phyloP scores from a whole-genome alignment of 92 coral and sea anemone species.

The Desmophyllum pertusum region DNA sequence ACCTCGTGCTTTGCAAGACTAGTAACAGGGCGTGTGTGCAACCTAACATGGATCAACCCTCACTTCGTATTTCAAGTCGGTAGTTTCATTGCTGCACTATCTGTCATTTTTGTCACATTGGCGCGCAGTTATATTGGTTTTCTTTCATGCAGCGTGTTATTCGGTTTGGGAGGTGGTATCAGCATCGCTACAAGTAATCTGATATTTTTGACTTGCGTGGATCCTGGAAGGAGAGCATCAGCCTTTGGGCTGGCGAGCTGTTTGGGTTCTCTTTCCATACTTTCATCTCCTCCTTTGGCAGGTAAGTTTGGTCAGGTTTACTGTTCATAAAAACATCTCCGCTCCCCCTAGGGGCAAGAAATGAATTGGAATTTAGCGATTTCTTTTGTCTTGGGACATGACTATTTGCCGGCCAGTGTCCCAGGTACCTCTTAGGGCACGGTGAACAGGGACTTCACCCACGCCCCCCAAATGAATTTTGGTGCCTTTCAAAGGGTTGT shows the following conservation, averaged over 20 bases:
- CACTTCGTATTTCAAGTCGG: slow-evolving; percentile 26
- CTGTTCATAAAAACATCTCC: not conserved
- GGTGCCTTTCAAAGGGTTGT: too few species aligned
- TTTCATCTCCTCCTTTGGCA: slow-evolving; percentile 26
- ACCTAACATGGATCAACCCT: slow-evolving; percentile 37
- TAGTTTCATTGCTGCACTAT: not conserved
- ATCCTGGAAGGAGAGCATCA: slow-evolving; percentile 35
- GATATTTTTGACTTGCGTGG: slow-evolving; percentile 49
- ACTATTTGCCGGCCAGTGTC: too few species aligned
- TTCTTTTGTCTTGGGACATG: too few species aligned
- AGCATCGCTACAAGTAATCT: slow-evolving; percentile 8
- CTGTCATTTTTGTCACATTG: slow-evolving; percentile 7
- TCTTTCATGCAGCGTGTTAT: slow-evolving; percentile 6
- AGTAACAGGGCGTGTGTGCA: slow-evolving; percentile 23
- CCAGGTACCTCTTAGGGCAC: too few species aligned
- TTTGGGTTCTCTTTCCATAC: slow-evolving; percentile 5
- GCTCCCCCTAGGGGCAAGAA: too few species aligned
- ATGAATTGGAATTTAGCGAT: too few species aligned
- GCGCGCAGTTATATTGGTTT: slow-evolving; percentile 15
- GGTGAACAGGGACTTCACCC: not conserved
- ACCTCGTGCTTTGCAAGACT: slow-evolving; percentile 23
- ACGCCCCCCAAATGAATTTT: not conserved
- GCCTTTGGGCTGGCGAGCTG: slow-evolving; percentile 50
- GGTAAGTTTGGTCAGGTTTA: slow-evolving; percentile 1
- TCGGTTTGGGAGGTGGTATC: slow-evolving; percentile 38